phyloP scores from a whole-genome alignment of 2,888 invertebrate genomes.

The Brachyopa scutellaris region DNA sequence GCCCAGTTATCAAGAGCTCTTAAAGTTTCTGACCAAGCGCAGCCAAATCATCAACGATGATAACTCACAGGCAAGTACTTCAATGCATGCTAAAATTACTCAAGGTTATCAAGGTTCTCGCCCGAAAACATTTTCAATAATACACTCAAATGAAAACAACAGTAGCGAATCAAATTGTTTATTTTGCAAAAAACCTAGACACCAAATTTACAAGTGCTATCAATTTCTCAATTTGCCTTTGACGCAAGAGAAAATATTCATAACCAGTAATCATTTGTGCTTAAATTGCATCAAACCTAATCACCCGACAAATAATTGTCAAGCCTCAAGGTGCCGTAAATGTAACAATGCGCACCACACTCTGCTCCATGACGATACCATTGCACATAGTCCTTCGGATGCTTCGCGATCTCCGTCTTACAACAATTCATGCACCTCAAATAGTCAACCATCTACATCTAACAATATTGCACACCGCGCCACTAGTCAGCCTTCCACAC shows the following conservation, averaged over 20 bases:
- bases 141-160: too few species aligned
- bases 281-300: not conserved
- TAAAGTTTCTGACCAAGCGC: constrained; percentile 22
- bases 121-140: not conserved
- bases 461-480: too few species aligned
- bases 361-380: constrained; percentile 15
- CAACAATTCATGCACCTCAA: too few species aligned
- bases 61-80: constrained; percentile 23
- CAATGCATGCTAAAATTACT: constrained; percentile 6
- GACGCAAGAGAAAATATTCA: not conserved
- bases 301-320: not conserved
- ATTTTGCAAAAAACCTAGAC: not conserved
- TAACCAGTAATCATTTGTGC: not conserved
- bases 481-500: too few species aligned
- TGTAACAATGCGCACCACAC: constrained; percentile 7
- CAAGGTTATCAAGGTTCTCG: not conserved
- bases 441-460: too few species aligned
- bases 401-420: too few species aligned
- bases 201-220: constrained; percentile 16
- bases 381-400: too few species aligned
- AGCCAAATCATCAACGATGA: constrained; percentile 13
- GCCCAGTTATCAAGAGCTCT: constrained; percentile 18
- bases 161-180: not conserved
- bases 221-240: constrained; percentile 2
- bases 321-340: not conserved